A percentile compares a stretch with the other conserved stretches of the same genome.
Evolutionary conservation across 2,888 invertebrate genomes (phyloP).

Genomic region (Trissolcus japonicus): DNA sequence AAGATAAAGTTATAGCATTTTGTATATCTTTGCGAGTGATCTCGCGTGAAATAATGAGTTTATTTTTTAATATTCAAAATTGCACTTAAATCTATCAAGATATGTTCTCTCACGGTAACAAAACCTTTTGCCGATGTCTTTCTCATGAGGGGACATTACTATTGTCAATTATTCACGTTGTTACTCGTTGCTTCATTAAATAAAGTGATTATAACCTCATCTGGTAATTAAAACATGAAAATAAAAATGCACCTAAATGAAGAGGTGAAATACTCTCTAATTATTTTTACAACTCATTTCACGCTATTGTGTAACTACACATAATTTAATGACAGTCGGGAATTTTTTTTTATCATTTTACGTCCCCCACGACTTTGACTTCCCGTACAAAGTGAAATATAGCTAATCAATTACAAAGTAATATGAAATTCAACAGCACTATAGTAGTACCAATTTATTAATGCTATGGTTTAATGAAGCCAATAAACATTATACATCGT

Average conservation of each 20-base stretch:
- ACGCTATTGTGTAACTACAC: constrained; percentile 34
- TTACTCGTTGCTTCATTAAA: constrained; percentile 11
- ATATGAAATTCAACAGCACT: constrained; percentile 49
- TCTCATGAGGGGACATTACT: constrained; percentile 7
- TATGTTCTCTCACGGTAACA: constrained; percentile 9
- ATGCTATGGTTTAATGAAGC: constrained; percentile 51
- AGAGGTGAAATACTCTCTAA: constrained; percentile 41
- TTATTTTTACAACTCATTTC: constrained; percentile 41
- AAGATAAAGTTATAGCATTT: not conserved
- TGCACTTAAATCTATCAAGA: constrained; percentile 37
- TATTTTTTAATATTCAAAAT: constrained; percentile 17
- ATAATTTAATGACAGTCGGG: constrained; percentile 23
- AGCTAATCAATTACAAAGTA: constrained; percentile 42
- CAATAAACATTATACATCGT: constrained; percentile 49
- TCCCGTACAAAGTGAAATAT: constrained; percentile 33
- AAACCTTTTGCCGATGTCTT: constrained; percentile 14
- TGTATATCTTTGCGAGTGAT: constrained; percentile 10
- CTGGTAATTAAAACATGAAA: constrained; percentile 30
- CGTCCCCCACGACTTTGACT: constrained; percentile 26
- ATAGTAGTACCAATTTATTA: constrained; percentile 48
- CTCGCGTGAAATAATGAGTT: constrained; percentile 31
- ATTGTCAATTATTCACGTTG: constrained; percentile 13
- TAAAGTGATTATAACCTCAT: constrained; percentile 33
- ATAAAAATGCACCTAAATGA: constrained; percentile 31
- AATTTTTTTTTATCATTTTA: constrained; percentile 4